These are phyloP conservation scores for Laothoe populi DNA, from an alignment of 2,888 invertebrate species.

Conservation along the genomic window DNA sequence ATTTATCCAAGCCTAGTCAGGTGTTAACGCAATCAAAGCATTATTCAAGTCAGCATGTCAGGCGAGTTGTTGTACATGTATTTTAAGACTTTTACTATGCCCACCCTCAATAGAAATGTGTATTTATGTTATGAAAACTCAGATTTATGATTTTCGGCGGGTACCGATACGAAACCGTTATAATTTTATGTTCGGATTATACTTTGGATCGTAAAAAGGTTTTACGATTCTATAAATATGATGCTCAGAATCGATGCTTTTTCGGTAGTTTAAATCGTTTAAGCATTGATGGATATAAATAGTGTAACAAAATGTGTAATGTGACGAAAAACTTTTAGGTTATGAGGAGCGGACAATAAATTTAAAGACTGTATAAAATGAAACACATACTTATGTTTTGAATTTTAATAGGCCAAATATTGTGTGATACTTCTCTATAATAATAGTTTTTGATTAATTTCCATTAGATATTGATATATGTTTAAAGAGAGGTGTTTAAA, in stretches of 20 bases:
- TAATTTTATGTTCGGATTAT: slow-evolving; percentile 74
- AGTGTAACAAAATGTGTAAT: slow-evolving; percentile 10
- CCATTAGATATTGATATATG: no score
- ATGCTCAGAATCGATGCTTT: slow-evolving; percentile 57
- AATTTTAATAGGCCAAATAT: no score
- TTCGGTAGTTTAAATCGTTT: slow-evolving; percentile 38
- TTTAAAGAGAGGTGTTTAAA: no score
- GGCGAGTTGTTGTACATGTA: slow-evolving; percentile 28
- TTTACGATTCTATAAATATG: slow-evolving; percentile 76
- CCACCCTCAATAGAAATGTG: slow-evolving; percentile 36
- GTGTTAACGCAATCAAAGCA: slow-evolving; percentile 28
- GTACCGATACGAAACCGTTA: slow-evolving; percentile 62
- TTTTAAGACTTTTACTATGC: slow-evolving; percentile 32
- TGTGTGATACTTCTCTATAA: no score
- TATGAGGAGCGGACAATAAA: not conserved
- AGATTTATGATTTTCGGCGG: slow-evolving; percentile 67
- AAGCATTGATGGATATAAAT: slow-evolving; percentile 36
- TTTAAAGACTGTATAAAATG: not conserved
- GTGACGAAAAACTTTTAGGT: not conserved
- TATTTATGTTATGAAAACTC: slow-evolving; percentile 47
- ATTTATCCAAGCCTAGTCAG: slow-evolving; percentile 23
- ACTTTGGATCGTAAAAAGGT: slow-evolving; percentile 67
- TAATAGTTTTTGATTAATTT: no score
- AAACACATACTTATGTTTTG: not conserved
- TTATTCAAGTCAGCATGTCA: slow-evolving; percentile 28